Conservation (phyloP, 1,140 invertebrate species). For the Drosophila azteca region DNA sequence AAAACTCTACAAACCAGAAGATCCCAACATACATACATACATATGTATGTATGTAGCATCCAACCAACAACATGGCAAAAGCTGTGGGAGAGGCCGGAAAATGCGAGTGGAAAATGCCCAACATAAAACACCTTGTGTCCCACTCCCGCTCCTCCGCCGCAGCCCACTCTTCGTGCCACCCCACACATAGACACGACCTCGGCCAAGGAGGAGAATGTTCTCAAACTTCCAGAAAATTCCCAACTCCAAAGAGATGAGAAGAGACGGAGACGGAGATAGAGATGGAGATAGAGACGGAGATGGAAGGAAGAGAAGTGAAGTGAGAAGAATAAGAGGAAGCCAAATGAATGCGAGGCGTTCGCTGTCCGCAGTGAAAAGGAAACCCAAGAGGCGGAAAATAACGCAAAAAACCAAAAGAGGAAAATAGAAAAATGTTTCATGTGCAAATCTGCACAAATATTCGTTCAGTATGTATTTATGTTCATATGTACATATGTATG, state of each 20-base stretch:
- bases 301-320: conserved; percentile 8
- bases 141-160: background rate
- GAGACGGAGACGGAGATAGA: conserved; percentile 18
- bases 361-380: conserved; percentile 49
- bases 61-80: no score
- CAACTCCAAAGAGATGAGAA: conserved; percentile 1
- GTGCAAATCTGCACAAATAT: conserved; percentile 19
- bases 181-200: conserved; percentile 54
- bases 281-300: conserved; percentile 1
- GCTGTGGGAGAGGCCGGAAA: no score
- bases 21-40: conserved; percentile 36
- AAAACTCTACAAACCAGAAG: conserved; percentile 41
- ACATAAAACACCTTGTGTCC: conserved; percentile 69
- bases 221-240: conserved; percentile 47
- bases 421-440: conserved; percentile 61
- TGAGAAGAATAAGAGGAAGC: conserved; percentile 48
- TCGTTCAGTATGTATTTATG: conserved; percentile 2
- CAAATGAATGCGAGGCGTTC: conserved; percentile 57
- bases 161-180: background rate
- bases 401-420: conserved; percentile 39
- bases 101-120: conserved; percentile 32
- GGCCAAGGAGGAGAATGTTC: conserved; percentile 60
- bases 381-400: conserved; percentile 68
- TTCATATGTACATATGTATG: conserved; percentile 5
- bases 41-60: no score